phyloP scores from a whole-genome alignment of 2,113 vertebrate genomes.

The Lasiurus cinereus region DNA sequence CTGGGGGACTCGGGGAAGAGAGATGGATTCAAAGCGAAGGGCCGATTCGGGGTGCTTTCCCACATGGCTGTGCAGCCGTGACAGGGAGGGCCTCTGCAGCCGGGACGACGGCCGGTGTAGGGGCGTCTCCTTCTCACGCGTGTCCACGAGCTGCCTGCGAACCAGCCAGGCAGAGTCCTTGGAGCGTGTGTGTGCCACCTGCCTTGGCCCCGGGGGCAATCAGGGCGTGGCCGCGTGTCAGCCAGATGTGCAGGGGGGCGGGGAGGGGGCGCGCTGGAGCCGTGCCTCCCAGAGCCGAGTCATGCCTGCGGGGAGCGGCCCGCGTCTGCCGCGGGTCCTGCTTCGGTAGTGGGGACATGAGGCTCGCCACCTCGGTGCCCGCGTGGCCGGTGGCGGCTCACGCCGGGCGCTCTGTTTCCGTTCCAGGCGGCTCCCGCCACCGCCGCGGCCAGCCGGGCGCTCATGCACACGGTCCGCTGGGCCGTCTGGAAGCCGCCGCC shows the following conservation, averaged over 20 bases:
- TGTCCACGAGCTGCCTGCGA: rapidly evolving
- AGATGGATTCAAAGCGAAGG: background rate
- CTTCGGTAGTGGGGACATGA: background rate
- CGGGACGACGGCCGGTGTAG: background rate
- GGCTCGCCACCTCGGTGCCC: background rate
- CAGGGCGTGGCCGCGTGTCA: rapidly evolving
- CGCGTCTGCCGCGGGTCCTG: background rate
- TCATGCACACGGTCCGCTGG: conserved; percentile 94
- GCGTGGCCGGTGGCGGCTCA: rapidly evolving
- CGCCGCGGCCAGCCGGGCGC: conserved; percentile 82
- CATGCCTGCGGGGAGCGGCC: no score
- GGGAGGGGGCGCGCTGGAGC: no score
- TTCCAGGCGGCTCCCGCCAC: conserved; percentile 84
- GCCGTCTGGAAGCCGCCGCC: conserved; percentile 90
- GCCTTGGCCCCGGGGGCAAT: no score
- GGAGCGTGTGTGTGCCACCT: no score
- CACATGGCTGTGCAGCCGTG: rapidly evolving
- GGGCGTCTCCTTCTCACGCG: rapidly evolving
- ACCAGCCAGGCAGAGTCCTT: background rate
- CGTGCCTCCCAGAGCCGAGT: background rate
- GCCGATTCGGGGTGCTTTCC: background rate
- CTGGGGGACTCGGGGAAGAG: background rate
- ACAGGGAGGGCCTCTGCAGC: rapidly evolving
- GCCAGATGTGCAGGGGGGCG: rapidly evolving
- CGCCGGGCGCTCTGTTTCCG: background rate